phyloP scores from a whole-genome alignment of 2,888 invertebrate genomes.

The Eristalis pertinax region DNA sequence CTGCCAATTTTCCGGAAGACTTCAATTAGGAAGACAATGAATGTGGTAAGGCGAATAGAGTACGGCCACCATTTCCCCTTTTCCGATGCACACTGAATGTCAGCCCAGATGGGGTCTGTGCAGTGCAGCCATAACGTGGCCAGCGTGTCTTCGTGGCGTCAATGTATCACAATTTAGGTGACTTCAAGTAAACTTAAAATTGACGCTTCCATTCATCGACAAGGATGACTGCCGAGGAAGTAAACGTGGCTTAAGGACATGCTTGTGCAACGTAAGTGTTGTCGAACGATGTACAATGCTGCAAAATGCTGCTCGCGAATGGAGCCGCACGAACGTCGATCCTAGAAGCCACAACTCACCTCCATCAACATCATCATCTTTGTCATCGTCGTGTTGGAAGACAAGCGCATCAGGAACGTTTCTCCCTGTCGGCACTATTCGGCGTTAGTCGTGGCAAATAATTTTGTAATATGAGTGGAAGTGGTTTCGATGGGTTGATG shows the following conservation, averaged over 20 bases:
- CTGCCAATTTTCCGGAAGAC: background rate
- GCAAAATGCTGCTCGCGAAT: background rate
- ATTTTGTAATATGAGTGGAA: conserved; percentile 13
- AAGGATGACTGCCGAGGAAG: conserved; percentile 2
- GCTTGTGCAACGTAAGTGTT: background rate
- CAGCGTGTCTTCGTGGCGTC: background rate
- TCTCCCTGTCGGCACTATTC: conserved; percentile 3
- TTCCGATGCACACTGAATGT: background rate
- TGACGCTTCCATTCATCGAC: conserved; percentile 10
- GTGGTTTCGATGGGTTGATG: conserved; percentile 14
- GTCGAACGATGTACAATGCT: background rate
- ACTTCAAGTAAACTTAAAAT: conserved; percentile 10
- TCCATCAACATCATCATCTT: background rate
- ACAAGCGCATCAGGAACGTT: background rate
- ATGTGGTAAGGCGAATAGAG: background rate
- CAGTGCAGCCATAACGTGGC: background rate
- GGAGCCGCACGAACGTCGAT: background rate
- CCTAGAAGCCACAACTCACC: background rate
- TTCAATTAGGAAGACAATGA: background rate
- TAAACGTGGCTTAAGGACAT: background rate
- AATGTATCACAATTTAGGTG: conserved; percentile 22
- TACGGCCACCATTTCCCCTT: background rate
- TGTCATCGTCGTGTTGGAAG: background rate
- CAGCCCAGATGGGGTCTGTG: background rate
- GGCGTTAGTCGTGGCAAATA: conserved; percentile 24